Evolutionary conservation across 2,113 vertebrate species (phyloP), one percentile per base, ranked within the genome.

Genomic region (Pseudolaguvia tuberculata): DNA sequence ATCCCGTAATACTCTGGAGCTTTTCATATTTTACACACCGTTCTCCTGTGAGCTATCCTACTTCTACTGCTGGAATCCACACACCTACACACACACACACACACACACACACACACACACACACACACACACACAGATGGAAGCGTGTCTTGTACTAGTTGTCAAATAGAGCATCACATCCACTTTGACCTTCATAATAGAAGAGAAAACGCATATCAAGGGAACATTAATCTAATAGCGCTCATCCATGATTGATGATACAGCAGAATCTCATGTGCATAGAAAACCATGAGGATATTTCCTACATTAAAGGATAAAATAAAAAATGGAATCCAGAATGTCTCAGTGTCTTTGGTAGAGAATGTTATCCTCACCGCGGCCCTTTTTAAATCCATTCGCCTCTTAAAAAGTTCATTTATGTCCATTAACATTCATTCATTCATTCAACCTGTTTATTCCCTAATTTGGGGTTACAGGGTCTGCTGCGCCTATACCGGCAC

Each of bases 161-260:
- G 79, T 83, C 81, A 83, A 84, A 80, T 78, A 73, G 83, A 84
- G 76, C 83, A 78, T 81, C 79, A 71, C 81, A 59, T 73, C 76
- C 75, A 69, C 58, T 75, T 42, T 83, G 75, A 83, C 79, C 83
- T 80, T 77, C 78, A 71, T 47, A 14, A 45, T 50, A 57, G n/a
- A 39, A 57, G 31, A 58, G 66, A 76, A 73, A 79, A 35, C 11
- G 35, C 57, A 68, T 66, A 80, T 77, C 67, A 62, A 59, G 53
- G 66, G 68, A 71, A 62, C 55, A 27, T 61, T 75, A 78, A 80
- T 82, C 72, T 80, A 75, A 77, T 77, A 72, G 70, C 70, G 70
- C 59, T 69, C 53, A 72, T 59, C 66, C 67, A 70, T 81, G 77
- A 77, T 81, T 83, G 78, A 80, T 79, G 79, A 63, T 50, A 73